phyloP scores from a whole-genome alignment of 1,140 invertebrate genomes.

The Phthorimaea operculella region DNA sequence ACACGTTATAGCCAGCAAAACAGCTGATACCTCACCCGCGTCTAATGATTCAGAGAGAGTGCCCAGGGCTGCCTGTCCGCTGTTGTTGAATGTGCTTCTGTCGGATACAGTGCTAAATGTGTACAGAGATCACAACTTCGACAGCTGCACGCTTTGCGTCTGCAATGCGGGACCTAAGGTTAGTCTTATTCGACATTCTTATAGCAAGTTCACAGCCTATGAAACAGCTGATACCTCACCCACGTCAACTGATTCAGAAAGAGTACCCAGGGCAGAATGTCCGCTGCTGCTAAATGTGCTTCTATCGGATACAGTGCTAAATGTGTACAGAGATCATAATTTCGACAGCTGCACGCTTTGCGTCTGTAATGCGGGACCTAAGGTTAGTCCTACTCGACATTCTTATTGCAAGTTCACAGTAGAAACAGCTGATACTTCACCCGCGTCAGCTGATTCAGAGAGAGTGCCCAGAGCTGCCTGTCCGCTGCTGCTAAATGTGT shows the following conservation, averaged over 20 bases:
- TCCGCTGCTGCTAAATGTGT: no score
- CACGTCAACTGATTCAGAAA: slow-evolving; percentile 48
- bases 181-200: slow-evolving; percentile 98
- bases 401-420: no score
- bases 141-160: no score
- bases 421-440: no score
- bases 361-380: slow-evolving; percentile 93
- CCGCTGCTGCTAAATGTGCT: slow-evolving; percentile 92
- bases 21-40: slow-evolving; percentile 74
- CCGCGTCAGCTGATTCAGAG: slow-evolving; percentile 52
- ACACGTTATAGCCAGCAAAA: slow-evolving; percentile 60
- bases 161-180: no score
- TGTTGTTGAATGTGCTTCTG: slow-evolving; percentile 91
- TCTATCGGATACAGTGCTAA: slow-evolving; percentile 89
- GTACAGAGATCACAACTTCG: no score
- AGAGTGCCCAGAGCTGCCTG: no score
- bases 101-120: slow-evolving; percentile 92
- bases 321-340: slow-evolving; percentile 96
- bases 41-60: slow-evolving; percentile 38
- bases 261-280: no score
- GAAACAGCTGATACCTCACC: no score
- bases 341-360: slow-evolving; percentile 98
- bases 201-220: no score
- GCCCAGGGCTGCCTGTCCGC: slow-evolving; percentile 82
- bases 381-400: slow-evolving; percentile 51